phyloP scores from a whole-genome alignment of 2,113 vertebrate genomes.

The Monopterus albus region DNA sequence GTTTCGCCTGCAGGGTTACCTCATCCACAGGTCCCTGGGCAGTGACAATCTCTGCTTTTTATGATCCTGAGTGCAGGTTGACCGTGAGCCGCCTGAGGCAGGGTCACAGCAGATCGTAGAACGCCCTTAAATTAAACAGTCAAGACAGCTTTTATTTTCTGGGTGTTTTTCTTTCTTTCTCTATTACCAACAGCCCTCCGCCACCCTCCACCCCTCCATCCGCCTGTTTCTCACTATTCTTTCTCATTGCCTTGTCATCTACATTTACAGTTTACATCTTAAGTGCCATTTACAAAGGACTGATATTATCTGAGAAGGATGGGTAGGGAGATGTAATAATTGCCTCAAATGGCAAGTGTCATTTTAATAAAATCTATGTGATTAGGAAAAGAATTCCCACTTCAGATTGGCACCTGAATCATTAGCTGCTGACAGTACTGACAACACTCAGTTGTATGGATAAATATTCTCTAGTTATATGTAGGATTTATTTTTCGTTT shows the following conservation, averaged over 20 bases:
- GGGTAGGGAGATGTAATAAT: background rate
- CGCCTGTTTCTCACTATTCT: background rate
- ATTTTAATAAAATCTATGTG: slow-evolving; percentile 2
- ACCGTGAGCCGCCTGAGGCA: slow-evolving; percentile 40
- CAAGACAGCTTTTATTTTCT: slow-evolving; percentile 36
- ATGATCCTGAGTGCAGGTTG: slow-evolving; percentile 58
- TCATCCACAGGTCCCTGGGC: slow-evolving; percentile 15
- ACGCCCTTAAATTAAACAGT: slow-evolving; percentile 51
- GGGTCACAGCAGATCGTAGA: slow-evolving; percentile 44
- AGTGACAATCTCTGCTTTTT: slow-evolving; percentile 38
- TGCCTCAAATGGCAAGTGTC: background rate
- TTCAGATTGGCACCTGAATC: too few relatives aligned
- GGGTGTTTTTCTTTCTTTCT: slow-evolving; percentile 21
- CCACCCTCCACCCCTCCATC: too few relatives aligned
- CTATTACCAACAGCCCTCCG: too few relatives aligned
- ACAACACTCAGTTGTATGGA: too few relatives aligned
- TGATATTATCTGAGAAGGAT: background rate
- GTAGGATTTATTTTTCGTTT: too few relatives aligned
- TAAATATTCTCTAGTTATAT: too few relatives aligned
- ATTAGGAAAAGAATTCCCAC: background rate
- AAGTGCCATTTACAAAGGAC: background rate
- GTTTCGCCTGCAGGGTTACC: slow-evolving; percentile 22
- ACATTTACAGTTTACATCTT: slow-evolving; percentile 13
- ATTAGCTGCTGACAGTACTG: background rate
- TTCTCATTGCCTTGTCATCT: slow-evolving; percentile 4